Base-by-base conservation (phyloP, 2,797 vertebrate species). In the Atherinosoma microstoma region DNA sequence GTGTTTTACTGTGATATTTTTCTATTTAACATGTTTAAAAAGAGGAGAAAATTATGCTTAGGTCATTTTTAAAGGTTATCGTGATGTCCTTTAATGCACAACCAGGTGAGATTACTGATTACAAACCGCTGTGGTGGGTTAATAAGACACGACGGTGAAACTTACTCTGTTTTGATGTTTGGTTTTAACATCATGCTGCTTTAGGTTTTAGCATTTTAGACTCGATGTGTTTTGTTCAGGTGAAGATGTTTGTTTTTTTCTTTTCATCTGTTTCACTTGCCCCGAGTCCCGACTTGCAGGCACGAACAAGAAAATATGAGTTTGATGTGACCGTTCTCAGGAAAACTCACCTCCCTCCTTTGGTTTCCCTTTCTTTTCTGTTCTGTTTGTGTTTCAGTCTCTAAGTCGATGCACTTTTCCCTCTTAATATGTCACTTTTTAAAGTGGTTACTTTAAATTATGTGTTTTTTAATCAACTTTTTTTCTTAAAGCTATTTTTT, bases 381-480 rank as follows among this genome's bases (percentile, higher is more conserved):
- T 1, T 68, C 42, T 20, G 59, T 62, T n/a, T 61, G 38, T 74
- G 9, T 63, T 64, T 60, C 10, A 56, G 34, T 72, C 60, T 69
- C 10, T 0, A 40, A 66, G 45, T 30, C 64, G 75, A 85, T 73
- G 76, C 82, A 80, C 83, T 83, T 80, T 83, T 49, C 24, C 54
- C 16, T 51, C 24, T 63, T 12, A 53, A 22, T 8, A 22, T 40
- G 47, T 70, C 58, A 22, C 58, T 66, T 42, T 58, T 30, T 70
- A 34, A 38, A 47, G 66, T 57, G 34, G 57, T 69, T 13, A 79
- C 61, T 79, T 45, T 40, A 82, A 38, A 74, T 7, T n/a, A 10
- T 51, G 1, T 51, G 8, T 11, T 75, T 69, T 24, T 64, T 30
- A 78, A 67, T 24, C 22, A 11, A 7, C 49, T 27, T 53, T 42